Evolutionary conservation across 2,113 vertebrate species (phyloP).

Genomic region (Carassius gibelio): DNA sequence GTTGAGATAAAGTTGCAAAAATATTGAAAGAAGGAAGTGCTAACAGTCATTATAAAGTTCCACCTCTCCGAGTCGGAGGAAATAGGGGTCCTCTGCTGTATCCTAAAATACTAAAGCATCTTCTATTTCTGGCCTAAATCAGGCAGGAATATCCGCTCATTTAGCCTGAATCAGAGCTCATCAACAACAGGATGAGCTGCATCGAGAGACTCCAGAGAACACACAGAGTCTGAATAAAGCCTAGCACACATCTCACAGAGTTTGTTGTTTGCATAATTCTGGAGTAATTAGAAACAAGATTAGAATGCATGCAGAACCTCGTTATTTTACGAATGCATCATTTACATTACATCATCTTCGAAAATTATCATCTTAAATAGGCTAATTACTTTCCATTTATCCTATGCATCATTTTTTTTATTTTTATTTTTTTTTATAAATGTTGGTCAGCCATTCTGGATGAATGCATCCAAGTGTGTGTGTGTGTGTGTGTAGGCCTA

Average conservation of each 20-base stretch:
- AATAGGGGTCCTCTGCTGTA: slow-evolving; percentile 97
- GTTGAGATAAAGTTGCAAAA: slow-evolving; percentile 99
- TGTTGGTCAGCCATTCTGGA: neutral
- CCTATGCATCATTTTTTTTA: too few relatives aligned
- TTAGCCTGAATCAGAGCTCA: slow-evolving; percentile 87
- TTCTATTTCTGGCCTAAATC: slow-evolving; percentile 92
- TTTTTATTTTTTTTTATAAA: neutral
- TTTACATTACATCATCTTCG: neutral
- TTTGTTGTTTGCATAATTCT: neutral
- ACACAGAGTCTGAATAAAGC: neutral
- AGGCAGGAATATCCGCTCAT: slow-evolving; percentile 97
- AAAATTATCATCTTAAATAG: neutral
- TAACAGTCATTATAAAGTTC: slow-evolving; percentile 92
- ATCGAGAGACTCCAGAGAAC: slow-evolving; percentile 66
- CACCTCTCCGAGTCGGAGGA: slow-evolving; percentile 88
- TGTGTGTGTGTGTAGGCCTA: too few relatives aligned
- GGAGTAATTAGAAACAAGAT: neutral
- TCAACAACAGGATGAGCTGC: slow-evolving; percentile 95
- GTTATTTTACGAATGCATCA: neutral
- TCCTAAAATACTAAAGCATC: slow-evolving; percentile 95
- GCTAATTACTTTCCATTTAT: neutral
- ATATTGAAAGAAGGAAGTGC: slow-evolving; percentile 98
- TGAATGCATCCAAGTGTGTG: too few relatives aligned
- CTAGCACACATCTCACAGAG: neutral
- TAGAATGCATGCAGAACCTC: neutral